Base-by-base conservation (phyloP, 2,797 vertebrate genomes). In the Phaenicophaeus curvirostris region DNA sequence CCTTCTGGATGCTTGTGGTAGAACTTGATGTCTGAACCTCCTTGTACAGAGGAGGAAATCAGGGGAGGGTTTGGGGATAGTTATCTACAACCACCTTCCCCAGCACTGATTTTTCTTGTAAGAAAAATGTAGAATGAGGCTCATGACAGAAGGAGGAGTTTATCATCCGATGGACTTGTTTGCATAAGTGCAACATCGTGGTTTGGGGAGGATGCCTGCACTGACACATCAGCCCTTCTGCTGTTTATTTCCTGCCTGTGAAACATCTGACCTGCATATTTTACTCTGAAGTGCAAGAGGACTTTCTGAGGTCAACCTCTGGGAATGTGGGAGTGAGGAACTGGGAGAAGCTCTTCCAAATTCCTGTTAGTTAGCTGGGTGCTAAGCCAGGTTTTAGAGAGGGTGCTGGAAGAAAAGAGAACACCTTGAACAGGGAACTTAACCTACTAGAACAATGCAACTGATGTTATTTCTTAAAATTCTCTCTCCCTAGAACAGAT, bases 121-220 rank as follows among this genome's bases (percentile, higher is more conserved):
- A 37, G 10, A n/a, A n/a, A n/a, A n/a, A n/a, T n/a, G n/a, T n/a
- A n/a, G 4, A 15, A 54, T 55, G 48, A 82, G 28, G 41, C 23
- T 85, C 41, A 28, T 75, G 44, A 46, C 19, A 62, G 33, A 37
- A 69, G 25, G 8, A 57, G 57, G 59, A 71, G 19, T 37, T 87
- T 9, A 9, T 78, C 42, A 11, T 55, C 30, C 37, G 78, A 9
- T 6, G 0, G 23, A 11, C 21, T n/a, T n/a, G 21, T 46, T 89
- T 33, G 13, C 35, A 13, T 18, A 54, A 55, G 18, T 11, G 8
- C 44, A 85, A 13, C 19, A 9, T 25, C 6, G 2, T 4, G 24
- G 13, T 31, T 46, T 42, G 42, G 17, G 11, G 17, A 31, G 51
- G 37, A 18, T 0, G 0, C 1, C 0, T 16, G 63, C 53, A 51